A percentile compares a stretch with the other conserved stretches of the same genome.
Conservation (phyloP, 2,888 invertebrate genomes). For the Andrena minutula region DNA sequence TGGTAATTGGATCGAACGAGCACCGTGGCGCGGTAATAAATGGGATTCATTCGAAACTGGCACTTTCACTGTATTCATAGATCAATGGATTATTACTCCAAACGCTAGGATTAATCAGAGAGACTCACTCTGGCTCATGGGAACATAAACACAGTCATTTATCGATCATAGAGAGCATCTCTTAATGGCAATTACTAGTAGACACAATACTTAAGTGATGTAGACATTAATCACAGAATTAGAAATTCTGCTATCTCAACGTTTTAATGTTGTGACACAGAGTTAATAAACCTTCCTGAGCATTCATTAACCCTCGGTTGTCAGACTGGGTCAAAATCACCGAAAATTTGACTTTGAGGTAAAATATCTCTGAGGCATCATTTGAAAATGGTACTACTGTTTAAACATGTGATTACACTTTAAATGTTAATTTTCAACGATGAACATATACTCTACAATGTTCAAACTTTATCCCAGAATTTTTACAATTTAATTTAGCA, state of each 20-base stretch:
- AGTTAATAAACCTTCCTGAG: too few species aligned
- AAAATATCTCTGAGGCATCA: too few species aligned
- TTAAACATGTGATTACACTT: too few species aligned
- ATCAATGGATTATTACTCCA: conserved; percentile 15
- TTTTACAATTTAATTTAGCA: too few species aligned
- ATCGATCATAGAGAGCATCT: not conserved
- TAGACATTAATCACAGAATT: not conserved
- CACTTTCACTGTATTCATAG: conserved; percentile 34
- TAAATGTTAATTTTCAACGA: too few species aligned
- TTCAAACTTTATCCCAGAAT: too few species aligned
- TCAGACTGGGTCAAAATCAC: too few species aligned
- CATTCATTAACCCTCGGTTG: too few species aligned
- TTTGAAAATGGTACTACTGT: too few species aligned
- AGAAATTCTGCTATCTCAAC: not conserved
- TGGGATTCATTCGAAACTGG: conserved; percentile 35
- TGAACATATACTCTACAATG: too few species aligned
- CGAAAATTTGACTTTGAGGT: too few species aligned
- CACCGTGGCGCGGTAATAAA: conserved; percentile 19
- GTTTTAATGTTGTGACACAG: not conserved
- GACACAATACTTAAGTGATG: not conserved
- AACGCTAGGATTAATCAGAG: not conserved
- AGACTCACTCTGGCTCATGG: not conserved
- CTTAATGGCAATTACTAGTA: not conserved
- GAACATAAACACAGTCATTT: not conserved
- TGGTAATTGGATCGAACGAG: conserved; percentile 28